Percentiles rank a stretch among this genome's conserved stretches.
Evolutionary conservation across 1,140 invertebrate genomes (phyloP).

Genomic region (Tribolium castaneum): DNA sequence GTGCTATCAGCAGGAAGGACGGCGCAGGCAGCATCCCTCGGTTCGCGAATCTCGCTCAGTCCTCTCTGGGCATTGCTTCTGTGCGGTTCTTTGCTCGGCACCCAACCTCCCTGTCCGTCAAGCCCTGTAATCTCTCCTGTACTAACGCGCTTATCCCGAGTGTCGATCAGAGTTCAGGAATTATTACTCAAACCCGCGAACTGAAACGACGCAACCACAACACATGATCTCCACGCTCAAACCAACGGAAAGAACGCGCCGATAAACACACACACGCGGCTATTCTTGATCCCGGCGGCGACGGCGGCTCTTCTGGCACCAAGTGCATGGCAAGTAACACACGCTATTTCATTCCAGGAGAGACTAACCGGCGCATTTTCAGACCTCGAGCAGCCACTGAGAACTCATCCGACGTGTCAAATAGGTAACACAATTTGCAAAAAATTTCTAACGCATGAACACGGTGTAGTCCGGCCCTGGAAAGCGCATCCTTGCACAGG

Average conservation of each 20-base stretch:
- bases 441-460: no score
- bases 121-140: constrained; percentile 44
- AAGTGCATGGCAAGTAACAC: constrained; percentile 46
- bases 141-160: constrained; percentile 39
- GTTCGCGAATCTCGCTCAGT: constrained; percentile 41
- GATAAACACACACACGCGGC: constrained; percentile 34
- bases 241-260: neutral
- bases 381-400: neutral
- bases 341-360: neutral
- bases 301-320: constrained; percentile 11
- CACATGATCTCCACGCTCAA: constrained; percentile 14
- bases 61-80: constrained; percentile 51
- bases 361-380: neutral
- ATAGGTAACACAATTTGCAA: constrained; percentile 1
- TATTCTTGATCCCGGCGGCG: constrained; percentile 40
- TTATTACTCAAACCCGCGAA: neutral
- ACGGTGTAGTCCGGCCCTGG: no score
- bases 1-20: constrained; percentile 40
- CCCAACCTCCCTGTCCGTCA: constrained; percentile 49
- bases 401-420: neutral
- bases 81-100: constrained; percentile 48
- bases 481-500: no score
- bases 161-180: constrained; percentile 26
- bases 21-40: constrained; percentile 43
- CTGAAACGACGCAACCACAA: neutral